Evolutionary conservation across 2,888 invertebrate species (phyloP).

Genomic region (Hirtodrosophila histrioides): DNA sequence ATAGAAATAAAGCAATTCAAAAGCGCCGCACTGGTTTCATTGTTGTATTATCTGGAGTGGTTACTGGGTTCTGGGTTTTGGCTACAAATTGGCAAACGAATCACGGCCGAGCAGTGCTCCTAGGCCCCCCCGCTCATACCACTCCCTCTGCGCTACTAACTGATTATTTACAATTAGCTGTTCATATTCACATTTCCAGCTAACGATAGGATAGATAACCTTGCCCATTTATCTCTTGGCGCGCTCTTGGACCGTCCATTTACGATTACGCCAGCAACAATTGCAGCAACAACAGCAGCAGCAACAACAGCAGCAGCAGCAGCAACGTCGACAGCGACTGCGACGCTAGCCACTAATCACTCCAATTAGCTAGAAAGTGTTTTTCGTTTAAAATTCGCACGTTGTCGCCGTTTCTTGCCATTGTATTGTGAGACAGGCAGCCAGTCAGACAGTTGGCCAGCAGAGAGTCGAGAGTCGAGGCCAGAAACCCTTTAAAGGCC

Average conservation of each 20-base stretch:
- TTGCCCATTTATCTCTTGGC: conserved; percentile 53
- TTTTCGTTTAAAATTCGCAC: conserved; percentile 82
- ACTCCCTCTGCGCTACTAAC: not conserved
- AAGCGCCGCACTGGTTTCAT: conserved; percentile 1
- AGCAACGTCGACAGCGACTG: conserved; percentile 19
- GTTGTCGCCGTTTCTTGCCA: conserved; percentile 81
- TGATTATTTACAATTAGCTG: conserved; percentile 54
- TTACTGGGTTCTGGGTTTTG: not conserved
- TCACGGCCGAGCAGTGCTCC: conserved; percentile 11
- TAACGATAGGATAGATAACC: conserved; percentile 54
- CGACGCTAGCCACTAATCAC: conserved; percentile 71
- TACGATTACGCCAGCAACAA: conserved; percentile 38
- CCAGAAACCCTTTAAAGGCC: not conserved
- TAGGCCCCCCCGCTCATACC: not conserved
- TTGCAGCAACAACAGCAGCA: conserved; percentile 3
- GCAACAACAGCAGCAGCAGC: conserved; percentile 6
- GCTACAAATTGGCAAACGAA: conserved; percentile 9
- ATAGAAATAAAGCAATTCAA: conserved; percentile 5
- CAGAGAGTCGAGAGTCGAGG: conserved; percentile 1
- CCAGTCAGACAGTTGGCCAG: conserved; percentile 53
- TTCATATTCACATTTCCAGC: conserved; percentile 26
- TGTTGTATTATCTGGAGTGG: conserved; percentile 26
- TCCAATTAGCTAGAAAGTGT: conserved; percentile 74
- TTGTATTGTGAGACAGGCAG: conserved; percentile 69
- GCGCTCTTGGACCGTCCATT: conserved; percentile 52